phyloP scores from a whole-genome alignment of 2,113 vertebrate genomes.

The Syngnathus scovelli region DNA sequence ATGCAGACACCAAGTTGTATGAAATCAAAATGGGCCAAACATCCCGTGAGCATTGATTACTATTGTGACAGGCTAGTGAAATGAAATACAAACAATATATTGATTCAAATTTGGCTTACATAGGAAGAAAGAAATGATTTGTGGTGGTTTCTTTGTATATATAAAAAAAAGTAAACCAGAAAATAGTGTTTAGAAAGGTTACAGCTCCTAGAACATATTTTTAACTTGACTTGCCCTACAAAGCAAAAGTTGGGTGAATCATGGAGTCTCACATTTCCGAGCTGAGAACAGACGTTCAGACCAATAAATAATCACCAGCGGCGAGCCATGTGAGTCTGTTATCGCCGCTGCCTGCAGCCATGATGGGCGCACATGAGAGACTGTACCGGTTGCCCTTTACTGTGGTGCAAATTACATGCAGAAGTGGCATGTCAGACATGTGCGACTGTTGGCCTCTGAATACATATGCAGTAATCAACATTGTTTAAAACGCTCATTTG shows the following conservation, averaged over 20 bases:
- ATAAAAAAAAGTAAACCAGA: not conserved
- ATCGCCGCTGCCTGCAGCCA: conserved; percentile 43
- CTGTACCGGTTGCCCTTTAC: conserved; percentile 61
- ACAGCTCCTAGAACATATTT: no score
- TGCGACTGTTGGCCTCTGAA: conserved; percentile 73
- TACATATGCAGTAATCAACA: conserved; percentile 72
- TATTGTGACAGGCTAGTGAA: conserved; percentile 59
- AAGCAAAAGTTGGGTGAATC: not conserved
- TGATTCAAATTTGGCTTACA: conserved; percentile 52
- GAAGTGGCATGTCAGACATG: conserved; percentile 71
- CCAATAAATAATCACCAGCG: conserved; percentile 42
- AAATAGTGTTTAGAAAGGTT: no score
- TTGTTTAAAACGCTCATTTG: conserved; percentile 75
- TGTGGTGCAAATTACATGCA: conserved; percentile 65
- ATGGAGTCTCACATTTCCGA: conserved; percentile 5
- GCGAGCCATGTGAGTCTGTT: conserved; percentile 27
- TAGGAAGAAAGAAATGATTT: conserved; percentile 26
- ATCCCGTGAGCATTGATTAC: conserved; percentile 70
- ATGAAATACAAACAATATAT: conserved; percentile 57
- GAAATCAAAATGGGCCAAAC: conserved; percentile 70
- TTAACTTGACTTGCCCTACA: not conserved
- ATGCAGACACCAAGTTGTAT: conserved; percentile 65
- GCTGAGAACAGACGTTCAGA: conserved; percentile 20
- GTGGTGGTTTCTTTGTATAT: not conserved
- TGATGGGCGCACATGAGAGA: conserved; percentile 49